Evolutionary conservation across 2,797 vertebrate species (phyloP), one percentile per base, ranked within the genome.

Genomic region (Epinephelus coioides): DNA sequence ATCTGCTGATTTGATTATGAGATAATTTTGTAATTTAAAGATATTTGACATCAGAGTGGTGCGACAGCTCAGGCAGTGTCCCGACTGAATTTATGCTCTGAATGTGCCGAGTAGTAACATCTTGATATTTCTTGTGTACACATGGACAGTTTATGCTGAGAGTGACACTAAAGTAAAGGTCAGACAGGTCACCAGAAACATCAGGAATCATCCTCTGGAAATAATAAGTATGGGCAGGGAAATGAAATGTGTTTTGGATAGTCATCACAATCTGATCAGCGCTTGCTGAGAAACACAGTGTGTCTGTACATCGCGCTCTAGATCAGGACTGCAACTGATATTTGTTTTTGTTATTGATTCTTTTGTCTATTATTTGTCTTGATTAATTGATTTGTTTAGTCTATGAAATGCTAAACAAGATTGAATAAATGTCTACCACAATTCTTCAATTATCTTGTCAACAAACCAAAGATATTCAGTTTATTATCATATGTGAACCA

Each of bases 1-100:
- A 10, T 73, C 5, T 54, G 49, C 34, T 19, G 21, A 61, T 71
- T 27, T 12, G 21, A 72, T 66, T 27, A 56, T 19, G 30, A 63
- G 21, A 61, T 70, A 3, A 18, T 64, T n/a, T 56, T 57, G 46
- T n/a, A 21, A 69, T 57, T 69, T 47, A 47, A 67, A 54, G 59
- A 63, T 34, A 17, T 46, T 0, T 44, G 51, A 64, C 1, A 30
- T 13, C 23, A 56, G 13, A 30, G 14, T 3, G 25, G 62, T 13
- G 40, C 43, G 6, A 3, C 40, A 62, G 59, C 12, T 14, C 9
- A 53, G 30, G 4, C 38, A 53, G 15, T 19, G 12, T 38, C 6
- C 19, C 3, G 6, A 23, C 55, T 17, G 46, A 47, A 47, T 21
- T 21, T n/a, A 60, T 47, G 12, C 57, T n/a, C 18, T 23, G 30